These are phyloP conservation scores for Macroramphosus scolopax DNA, from an alignment of 2,797 vertebrate genomes.

Conservation along the genomic window DNA sequence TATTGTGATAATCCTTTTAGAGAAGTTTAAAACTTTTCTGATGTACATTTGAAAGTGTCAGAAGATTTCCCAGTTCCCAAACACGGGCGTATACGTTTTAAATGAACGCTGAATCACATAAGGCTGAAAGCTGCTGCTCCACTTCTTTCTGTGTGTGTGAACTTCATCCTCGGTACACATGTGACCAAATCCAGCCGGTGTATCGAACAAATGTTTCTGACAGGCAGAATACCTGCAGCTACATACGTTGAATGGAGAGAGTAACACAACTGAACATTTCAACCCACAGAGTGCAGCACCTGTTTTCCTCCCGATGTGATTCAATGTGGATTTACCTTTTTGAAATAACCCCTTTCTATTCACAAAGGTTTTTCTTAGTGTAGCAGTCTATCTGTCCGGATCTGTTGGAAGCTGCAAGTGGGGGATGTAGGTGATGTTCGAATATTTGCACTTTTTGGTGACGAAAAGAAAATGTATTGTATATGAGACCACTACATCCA, in stretches of 20 bases:
- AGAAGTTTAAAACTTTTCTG: constrained; percentile 46
- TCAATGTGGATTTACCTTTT: constrained; percentile 30
- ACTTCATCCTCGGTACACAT: constrained; percentile 14
- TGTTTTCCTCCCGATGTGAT: constrained; percentile 16
- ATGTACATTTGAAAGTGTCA: constrained; percentile 61
- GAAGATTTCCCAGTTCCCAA: constrained; percentile 61
- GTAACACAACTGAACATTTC: constrained; percentile 15
- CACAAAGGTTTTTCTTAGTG: constrained; percentile 46
- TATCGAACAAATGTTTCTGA: constrained; percentile 15
- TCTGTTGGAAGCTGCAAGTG: constrained; percentile 71
- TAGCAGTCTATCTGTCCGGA: constrained; percentile 64
- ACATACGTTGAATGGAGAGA: too few species aligned
- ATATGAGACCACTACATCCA: constrained; percentile 85
- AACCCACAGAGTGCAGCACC: constrained; percentile 27
- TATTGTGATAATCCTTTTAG: constrained; percentile 48
- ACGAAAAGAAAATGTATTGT: constrained; percentile 80
- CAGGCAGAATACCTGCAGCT: constrained; percentile 17
- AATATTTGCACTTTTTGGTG: constrained; percentile 84
- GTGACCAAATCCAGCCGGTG: constrained; percentile 24
- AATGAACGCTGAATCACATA: constrained; percentile 25
- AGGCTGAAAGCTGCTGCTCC: constrained; percentile 24
- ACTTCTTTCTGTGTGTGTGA: constrained; percentile 3
- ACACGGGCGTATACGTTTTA: constrained; percentile 45
- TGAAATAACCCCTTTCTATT: constrained; percentile 54
- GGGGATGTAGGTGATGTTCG: constrained; percentile 60